phyloP scores from a whole-genome alignment of 2,888 invertebrate species.

The Thyatira batis region DNA sequence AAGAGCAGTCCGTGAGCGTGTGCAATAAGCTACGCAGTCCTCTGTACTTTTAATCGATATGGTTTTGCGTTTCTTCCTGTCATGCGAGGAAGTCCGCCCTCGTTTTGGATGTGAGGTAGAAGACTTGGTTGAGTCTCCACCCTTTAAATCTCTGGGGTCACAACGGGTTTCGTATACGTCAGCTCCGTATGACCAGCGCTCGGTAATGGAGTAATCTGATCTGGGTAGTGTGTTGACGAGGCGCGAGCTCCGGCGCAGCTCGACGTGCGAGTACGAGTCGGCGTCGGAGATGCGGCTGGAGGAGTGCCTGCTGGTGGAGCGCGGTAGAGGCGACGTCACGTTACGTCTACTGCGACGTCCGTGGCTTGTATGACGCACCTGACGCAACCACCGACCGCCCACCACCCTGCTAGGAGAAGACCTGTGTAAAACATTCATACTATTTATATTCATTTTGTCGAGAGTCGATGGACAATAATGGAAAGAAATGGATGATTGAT shows the following conservation, averaged over 20 bases:
- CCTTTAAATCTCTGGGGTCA: slow-evolving; percentile 60
- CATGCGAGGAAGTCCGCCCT: slow-evolving; percentile 69
- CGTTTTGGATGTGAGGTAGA: slow-evolving; percentile 55
- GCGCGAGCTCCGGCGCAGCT: slow-evolving; percentile 75
- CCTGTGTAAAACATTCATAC: slow-evolving; percentile 48
- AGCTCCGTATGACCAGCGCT: slow-evolving; percentile 82
- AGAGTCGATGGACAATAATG: background rate
- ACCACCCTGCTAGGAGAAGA: slow-evolving; percentile 83
- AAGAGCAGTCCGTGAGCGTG: slow-evolving; percentile 77
- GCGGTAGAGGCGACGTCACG: slow-evolving; percentile 69
- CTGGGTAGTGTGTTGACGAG: slow-evolving; percentile 74
- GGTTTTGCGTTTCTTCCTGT: slow-evolving; percentile 69
- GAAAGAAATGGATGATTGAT: background rate
- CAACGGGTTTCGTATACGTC: slow-evolving; percentile 80
- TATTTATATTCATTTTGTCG: background rate
- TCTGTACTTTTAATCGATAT: slow-evolving; percentile 53
- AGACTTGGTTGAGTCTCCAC: slow-evolving; percentile 61
- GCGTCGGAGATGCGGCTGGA: slow-evolving; percentile 52
- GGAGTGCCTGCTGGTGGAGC: slow-evolving; percentile 60
- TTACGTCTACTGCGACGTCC: slow-evolving; percentile 67
- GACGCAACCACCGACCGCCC: slow-evolving; percentile 81
- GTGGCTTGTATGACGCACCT: slow-evolving; percentile 72
- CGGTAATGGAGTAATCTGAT: slow-evolving; percentile 81
- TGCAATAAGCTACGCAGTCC: slow-evolving; percentile 75
- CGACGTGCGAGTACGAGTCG: slow-evolving; percentile 67